Percentiles rank a stretch among this genome's conserved stretches.
Evolutionary conservation across 2,888 invertebrate genomes (phyloP).

Genomic region (Cancer borealis): DNA sequence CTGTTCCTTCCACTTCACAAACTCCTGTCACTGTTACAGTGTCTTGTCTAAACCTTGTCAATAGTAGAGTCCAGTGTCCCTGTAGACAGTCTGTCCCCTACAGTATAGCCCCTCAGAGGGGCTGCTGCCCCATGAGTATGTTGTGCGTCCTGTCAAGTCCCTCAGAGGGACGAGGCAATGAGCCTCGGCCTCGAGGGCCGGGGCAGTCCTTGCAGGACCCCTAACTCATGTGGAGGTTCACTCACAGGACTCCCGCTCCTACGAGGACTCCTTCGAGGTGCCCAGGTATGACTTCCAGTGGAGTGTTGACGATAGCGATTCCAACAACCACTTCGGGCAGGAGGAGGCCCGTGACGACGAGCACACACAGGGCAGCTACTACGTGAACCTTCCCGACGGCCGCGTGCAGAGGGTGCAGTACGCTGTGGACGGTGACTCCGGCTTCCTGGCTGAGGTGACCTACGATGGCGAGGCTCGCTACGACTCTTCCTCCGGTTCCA

Average conservation of each 20-base stretch:
- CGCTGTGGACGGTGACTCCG: conserved; percentile 50
- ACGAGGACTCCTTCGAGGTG: conserved; percentile 23
- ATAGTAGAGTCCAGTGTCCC: not conserved
- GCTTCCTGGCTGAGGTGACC: conserved; percentile 53
- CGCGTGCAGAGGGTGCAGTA: conserved; percentile 63
- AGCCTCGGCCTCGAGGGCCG: not conserved
- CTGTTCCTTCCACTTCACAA: not conserved
- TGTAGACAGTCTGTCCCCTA: not conserved
- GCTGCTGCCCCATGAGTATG: not conserved
- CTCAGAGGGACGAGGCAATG: not conserved
- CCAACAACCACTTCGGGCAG: conserved; percentile 64
- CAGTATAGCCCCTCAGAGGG: not conserved
- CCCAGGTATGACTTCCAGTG: conserved; percentile 53
- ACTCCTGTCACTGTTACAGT: not conserved
- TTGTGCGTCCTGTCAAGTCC: not conserved
- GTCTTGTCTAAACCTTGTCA: not conserved
- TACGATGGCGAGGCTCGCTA: conserved; percentile 58
- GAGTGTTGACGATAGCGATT: conserved; percentile 44
- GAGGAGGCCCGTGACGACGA: conserved; percentile 57
- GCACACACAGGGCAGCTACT: conserved; percentile 54
- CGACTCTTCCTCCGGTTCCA: not conserved
- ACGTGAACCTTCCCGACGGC: conserved; percentile 64
- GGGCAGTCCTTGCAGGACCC: not conserved
- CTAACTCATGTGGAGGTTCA: not conserved
- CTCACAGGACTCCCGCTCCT: conserved; percentile 34